Conservation (phyloP, 2,888 invertebrate genomes). For the Melanotus villosus region DNA sequence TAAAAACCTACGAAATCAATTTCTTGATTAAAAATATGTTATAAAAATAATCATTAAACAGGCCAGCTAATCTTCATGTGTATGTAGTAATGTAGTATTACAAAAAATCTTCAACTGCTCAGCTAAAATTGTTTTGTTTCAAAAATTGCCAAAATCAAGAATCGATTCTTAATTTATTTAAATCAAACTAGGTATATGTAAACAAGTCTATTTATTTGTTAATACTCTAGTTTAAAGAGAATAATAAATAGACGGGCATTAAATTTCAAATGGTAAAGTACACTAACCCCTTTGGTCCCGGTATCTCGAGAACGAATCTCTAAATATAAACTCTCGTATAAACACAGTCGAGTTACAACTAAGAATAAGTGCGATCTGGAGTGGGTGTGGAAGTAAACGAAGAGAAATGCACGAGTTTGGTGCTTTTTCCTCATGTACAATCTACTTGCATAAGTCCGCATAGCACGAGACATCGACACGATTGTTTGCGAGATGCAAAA, state of each 20-base stretch:
- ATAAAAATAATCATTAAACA: too few species aligned
- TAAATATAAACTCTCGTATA: slow-evolving; percentile 26
- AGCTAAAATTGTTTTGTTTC: too few species aligned
- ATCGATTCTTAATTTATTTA: too few species aligned
- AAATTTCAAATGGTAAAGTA: slow-evolving; percentile 9
- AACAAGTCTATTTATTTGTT: too few species aligned
- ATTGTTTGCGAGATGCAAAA: slow-evolving; percentile 9
- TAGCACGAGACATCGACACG: background rate
- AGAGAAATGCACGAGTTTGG: slow-evolving; percentile 11
- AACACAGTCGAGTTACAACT: slow-evolving; percentile 8
- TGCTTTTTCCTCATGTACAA: slow-evolving; percentile 3
- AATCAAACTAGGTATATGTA: too few species aligned
- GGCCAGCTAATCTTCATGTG: too few species aligned
- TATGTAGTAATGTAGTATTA: too few species aligned
- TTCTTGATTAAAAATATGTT: too few species aligned
- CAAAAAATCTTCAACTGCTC: too few species aligned
- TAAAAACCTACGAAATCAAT: too few species aligned
- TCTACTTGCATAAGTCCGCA: background rate
- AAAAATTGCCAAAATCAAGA: too few species aligned
- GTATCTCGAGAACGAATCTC: slow-evolving; percentile 28
- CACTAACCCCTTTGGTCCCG: slow-evolving; percentile 19
- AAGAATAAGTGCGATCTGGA: slow-evolving; percentile 23
- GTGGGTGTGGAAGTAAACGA: slow-evolving; percentile 17
- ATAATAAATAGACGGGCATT: background rate
- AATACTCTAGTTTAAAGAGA: too few species aligned